phyloP scores from a whole-genome alignment of 2,888 invertebrate genomes.

The Drosophila quinaria region DNA sequence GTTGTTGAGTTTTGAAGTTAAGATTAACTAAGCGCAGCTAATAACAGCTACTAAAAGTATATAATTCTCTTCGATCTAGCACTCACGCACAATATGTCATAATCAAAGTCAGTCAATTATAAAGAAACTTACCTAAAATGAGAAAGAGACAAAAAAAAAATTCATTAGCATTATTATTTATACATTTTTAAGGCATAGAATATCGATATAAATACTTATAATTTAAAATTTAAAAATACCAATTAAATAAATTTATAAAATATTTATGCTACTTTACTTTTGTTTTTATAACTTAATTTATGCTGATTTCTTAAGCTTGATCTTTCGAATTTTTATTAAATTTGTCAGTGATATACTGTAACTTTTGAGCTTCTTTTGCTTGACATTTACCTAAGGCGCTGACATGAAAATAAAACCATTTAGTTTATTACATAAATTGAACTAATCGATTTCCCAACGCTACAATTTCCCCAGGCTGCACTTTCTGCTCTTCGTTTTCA shows the following conservation, averaged over 20 bases:
- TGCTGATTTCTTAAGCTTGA: background rate
- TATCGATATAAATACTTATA: no score
- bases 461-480: constrained; percentile 8
- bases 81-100: constrained; percentile 57
- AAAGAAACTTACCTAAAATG: constrained; percentile 68
- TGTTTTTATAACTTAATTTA: background rate
- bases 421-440: constrained; percentile 17
- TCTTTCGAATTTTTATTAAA: background rate
- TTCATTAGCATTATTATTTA: background rate
- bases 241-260: no score
- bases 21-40: constrained; percentile 36
- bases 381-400: background rate
- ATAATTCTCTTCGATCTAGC: constrained; percentile 48
- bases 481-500: background rate
- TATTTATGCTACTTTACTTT: no score
- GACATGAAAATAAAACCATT: constrained; percentile 3
- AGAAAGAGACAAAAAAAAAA: constrained; percentile 26
- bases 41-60: constrained; percentile 3
- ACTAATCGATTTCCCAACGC: constrained; percentile 26
- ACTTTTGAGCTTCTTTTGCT: background rate
- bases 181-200: no score
- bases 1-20: constrained; percentile 23
- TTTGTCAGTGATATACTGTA: background rate
- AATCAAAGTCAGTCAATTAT: constrained; percentile 2
- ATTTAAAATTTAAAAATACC: no score